Conservation (phyloP, 2,797 vertebrate species). For the Parauchenoglanis punctatus region DNA sequence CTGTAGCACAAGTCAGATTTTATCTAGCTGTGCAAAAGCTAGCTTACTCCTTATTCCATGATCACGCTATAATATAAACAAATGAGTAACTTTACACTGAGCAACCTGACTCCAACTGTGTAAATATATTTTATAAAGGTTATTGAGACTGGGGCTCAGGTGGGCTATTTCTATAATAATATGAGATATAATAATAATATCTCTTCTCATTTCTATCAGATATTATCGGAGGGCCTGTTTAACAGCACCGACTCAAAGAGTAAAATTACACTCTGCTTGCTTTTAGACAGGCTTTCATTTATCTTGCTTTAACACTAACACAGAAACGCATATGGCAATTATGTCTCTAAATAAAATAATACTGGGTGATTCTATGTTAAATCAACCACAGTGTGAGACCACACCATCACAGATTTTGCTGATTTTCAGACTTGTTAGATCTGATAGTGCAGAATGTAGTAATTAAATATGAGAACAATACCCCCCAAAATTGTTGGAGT, state of each 20-base stretch:
- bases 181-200: no score
- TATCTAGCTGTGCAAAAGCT: not conserved
- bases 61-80: not conserved
- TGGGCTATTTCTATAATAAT: not conserved
- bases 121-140: not conserved
- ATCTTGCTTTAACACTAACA: not conserved
- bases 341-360: not conserved
- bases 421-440: not conserved
- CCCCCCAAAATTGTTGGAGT: not conserved
- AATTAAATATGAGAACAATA: not conserved
- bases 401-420: not conserved
- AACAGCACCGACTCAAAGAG: not conserved
- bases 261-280: not conserved
- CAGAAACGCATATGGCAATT: not conserved
- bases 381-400: not conserved
- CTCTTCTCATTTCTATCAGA: slow-evolving; percentile 3
- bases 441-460: not conserved
- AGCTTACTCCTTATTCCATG: not conserved
- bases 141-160: not conserved
- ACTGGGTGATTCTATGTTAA: not conserved
- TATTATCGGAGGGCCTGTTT: not conserved
- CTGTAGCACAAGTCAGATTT: not conserved
- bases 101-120: not conserved
- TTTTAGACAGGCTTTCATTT: not conserved
- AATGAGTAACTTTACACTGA: not conserved